A percentile compares a stretch with the other conserved stretches of the same genome.
phyloP scores from a whole-genome alignment of 1,140 invertebrate species.

The Drosophila simulans region DNA sequence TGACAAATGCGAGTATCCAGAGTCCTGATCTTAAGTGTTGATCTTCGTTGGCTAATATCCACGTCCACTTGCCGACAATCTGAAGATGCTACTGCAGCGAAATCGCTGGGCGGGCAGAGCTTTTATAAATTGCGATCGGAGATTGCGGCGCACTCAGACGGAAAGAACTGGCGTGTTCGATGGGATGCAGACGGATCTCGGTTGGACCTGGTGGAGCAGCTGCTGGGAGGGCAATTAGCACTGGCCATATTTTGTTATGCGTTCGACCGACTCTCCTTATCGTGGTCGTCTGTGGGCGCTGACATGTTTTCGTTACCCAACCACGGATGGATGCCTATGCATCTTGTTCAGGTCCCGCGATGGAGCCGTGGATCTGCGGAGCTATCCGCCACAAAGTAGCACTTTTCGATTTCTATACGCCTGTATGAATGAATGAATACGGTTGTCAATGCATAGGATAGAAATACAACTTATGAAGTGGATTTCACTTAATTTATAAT shows the following conservation, averaged over 20 bases:
- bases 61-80: conserved; percentile 47
- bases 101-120: conserved; percentile 58
- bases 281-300: conserved; percentile 36
- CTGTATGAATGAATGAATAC: neutral
- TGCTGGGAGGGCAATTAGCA: conserved; percentile 62
- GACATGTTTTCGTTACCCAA: conserved; percentile 81
- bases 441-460: neutral
- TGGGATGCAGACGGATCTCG: conserved; percentile 46
- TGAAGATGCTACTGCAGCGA: conserved; percentile 79
- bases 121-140: conserved; percentile 78
- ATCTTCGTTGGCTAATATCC: conserved; percentile 12
- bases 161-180: conserved; percentile 78
- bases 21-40: neutral
- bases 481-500: no score
- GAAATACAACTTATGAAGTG: no score
- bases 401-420: conserved; percentile 61
- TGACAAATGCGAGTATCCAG: conserved; percentile 13
- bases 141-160: conserved; percentile 56
- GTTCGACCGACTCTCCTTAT: conserved; percentile 3
- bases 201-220: conserved; percentile 22
- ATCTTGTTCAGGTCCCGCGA: conserved; percentile 44
- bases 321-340: conserved; percentile 64
- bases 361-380: conserved; percentile 4
- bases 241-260: conserved; percentile 57
- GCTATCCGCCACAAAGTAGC: conserved; percentile 5